Conservation (phyloP, 2,797 vertebrate species). For the Spea hammondii region DNA sequence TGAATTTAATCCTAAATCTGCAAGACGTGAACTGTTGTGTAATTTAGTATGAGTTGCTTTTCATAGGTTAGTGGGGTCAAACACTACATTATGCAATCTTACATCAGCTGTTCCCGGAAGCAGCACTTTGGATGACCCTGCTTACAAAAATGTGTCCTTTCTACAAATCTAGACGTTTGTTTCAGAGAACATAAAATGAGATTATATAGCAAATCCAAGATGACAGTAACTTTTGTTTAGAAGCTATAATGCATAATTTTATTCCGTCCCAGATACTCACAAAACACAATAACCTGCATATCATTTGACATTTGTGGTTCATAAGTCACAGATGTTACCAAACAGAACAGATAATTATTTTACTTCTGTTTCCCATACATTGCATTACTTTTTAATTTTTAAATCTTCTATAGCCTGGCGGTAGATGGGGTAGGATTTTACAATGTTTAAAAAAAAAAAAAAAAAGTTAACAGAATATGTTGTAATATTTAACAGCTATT, state of each 20-base stretch:
- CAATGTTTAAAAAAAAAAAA: too few species aligned
- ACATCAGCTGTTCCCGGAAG: conserved; percentile 35
- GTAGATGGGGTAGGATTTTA: too few species aligned
- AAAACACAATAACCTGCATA: neutral
- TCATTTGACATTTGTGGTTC: neutral
- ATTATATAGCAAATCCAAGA: conserved; percentile 45
- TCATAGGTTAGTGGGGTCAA: conserved; percentile 46
- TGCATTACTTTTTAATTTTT: too few species aligned
- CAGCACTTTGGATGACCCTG: conserved; percentile 7
- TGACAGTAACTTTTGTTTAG: conserved; percentile 36
- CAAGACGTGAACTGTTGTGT: conserved; percentile 2
- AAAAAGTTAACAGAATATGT: too few species aligned
- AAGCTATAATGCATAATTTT: conserved; percentile 13
- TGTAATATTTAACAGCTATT: too few species aligned
- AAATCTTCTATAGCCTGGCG: too few species aligned
- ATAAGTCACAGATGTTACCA: neutral
- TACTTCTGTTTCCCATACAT: neutral
- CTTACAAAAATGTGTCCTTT: conserved; percentile 34
- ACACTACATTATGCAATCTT: conserved; percentile 38
- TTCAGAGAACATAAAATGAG: conserved; percentile 29
- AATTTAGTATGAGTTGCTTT: conserved; percentile 28
- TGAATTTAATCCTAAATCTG: conserved; percentile 27
- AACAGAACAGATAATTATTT: neutral
- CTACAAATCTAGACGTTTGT: conserved; percentile 38
- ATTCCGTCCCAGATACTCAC: neutral